A percentile compares a stretch with the other conserved stretches of the same genome.
phyloP scores from a whole-genome alignment of 2,797 vertebrate species.

The Onychomys arenicola region DNA sequence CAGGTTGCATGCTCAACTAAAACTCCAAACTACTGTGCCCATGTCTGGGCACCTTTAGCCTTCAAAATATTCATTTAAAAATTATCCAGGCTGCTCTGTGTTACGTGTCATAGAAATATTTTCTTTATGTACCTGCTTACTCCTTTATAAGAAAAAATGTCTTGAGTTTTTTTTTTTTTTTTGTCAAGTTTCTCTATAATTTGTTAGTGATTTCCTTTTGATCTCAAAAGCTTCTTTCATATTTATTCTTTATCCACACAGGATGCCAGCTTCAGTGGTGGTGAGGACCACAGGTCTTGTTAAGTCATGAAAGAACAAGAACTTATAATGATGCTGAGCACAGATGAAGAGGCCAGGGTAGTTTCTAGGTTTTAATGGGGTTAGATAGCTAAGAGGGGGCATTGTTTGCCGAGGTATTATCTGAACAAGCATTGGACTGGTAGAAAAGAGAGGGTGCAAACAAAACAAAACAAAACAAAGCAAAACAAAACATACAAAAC shows the following conservation, averaged over 20 bases:
- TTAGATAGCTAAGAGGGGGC: background rate
- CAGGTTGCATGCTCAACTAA: background rate
- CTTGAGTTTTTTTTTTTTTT: background rate
- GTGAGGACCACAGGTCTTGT: background rate
- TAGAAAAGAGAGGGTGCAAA: background rate
- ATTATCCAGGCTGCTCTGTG: background rate
- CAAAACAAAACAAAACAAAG: background rate
- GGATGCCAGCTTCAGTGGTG: background rate
- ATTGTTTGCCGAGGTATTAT: background rate
- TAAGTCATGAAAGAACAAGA: background rate
- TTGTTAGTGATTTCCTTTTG: background rate
- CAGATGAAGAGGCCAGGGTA: background rate
- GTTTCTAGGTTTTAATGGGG: background rate
- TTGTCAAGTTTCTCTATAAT: background rate
- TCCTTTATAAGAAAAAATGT: background rate
- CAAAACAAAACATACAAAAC: background rate
- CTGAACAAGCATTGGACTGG: background rate
- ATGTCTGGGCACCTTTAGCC: background rate
- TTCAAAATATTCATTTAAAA: background rate
- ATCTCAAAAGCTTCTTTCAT: background rate
- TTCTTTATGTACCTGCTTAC: background rate
- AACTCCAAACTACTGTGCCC: background rate
- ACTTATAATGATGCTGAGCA: background rate
- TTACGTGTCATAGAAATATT: background rate
- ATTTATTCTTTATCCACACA: background rate